Conservation (phyloP, 2,113 vertebrate genomes). For the Sapajus apella region DNA sequence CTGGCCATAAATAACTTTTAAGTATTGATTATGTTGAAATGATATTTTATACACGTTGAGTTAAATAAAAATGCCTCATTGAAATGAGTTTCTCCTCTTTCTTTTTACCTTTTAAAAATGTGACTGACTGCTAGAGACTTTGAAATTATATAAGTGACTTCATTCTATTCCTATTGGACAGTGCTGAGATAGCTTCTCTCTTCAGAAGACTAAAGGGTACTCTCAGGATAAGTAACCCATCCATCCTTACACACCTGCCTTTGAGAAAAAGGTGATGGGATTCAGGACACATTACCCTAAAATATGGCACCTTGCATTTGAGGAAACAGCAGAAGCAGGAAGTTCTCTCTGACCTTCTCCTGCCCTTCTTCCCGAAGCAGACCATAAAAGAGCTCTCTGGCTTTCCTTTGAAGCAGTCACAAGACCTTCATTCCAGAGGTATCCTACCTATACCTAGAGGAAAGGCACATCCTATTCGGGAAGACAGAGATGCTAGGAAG, state of each 20-base stretch:
- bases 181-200: background rate
- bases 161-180: background rate
- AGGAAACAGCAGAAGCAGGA: background rate
- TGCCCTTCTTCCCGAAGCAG: background rate
- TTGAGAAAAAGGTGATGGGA: too few species aligned
- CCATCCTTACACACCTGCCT: background rate
- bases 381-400: background rate
- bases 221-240: background rate
- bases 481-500: background rate
- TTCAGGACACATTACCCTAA: too few species aligned
- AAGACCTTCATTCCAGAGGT: background rate
- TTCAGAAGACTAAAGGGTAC: background rate
- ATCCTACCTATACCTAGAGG: background rate
- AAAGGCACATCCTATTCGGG: background rate
- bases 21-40: background rate
- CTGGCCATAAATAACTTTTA: background rate
- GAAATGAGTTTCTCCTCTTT: slow-evolving; percentile 28
- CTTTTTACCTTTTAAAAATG: background rate
- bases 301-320: background rate
- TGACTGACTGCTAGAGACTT: background rate
- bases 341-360: background rate
- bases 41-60: background rate
- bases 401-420: background rate
- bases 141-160: background rate
- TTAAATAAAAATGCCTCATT: slow-evolving; percentile 28